Evolutionary conservation across 2,113 vertebrate genomes (phyloP).

Genomic region (Nibea coibor): DNA sequence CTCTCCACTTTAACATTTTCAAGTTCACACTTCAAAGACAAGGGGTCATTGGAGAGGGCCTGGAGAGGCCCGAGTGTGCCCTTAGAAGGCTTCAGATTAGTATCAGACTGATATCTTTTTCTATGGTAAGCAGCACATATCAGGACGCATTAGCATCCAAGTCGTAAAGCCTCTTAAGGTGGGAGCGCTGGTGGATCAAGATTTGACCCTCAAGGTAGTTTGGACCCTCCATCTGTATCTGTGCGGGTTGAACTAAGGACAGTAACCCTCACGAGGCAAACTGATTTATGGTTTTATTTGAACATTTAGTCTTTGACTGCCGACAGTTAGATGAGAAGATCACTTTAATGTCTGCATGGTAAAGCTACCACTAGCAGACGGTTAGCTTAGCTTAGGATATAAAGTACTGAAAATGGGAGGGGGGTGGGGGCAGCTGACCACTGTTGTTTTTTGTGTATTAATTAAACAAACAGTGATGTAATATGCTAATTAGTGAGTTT

Average conservation of each 20-base stretch:
- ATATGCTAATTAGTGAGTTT: background rate
- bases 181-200: constrained; percentile 17
- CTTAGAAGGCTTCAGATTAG: constrained; percentile 66
- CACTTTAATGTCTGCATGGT: background rate
- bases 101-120: constrained; percentile 60
- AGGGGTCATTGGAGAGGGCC: constrained; percentile 53
- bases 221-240: constrained; percentile 3
- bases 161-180: constrained; percentile 39
- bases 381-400: background rate
- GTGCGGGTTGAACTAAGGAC: background rate
- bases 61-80: constrained; percentile 55
- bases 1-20: constrained; percentile 51
- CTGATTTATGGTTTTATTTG: background rate
- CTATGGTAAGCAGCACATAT: constrained; percentile 60
- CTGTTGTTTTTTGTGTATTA: background rate
- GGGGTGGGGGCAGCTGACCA: background rate
- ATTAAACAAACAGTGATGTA: background rate
- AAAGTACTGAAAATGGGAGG: background rate
- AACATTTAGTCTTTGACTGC: background rate
- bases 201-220: constrained; percentile 28
- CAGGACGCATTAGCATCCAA: constrained; percentile 54
- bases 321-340: background rate
- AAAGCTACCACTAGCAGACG: background rate
- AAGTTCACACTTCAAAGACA: constrained; percentile 72
- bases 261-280: background rate